Evolutionary conservation across 2,797 vertebrate genomes (phyloP), one percentile per base, ranked within the genome.

Genomic region (Peromyscus attwateri): DNA sequence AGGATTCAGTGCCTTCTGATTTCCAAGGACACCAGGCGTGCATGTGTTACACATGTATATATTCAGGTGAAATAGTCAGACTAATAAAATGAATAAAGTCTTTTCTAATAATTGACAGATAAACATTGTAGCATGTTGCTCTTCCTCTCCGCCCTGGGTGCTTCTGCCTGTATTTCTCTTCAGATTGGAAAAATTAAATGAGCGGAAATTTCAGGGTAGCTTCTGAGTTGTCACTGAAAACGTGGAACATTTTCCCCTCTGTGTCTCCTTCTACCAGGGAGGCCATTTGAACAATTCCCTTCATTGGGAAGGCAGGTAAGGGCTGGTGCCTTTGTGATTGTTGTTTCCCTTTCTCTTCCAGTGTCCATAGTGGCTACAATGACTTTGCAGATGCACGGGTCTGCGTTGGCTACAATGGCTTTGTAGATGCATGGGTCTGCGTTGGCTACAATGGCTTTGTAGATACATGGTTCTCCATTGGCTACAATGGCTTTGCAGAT

Each of bases 221-320:
- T 25, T 2, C 62, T 77, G 43, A 77, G 17, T 79, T 66, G 82
- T 79, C 80, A 34, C 3, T n/a, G 37, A 17, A 82, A 29, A 94
- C 46, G 31, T 62, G 34, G 2, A 29, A 40, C 27, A 5, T 23
- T 93, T 93, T 80, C 21, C 34, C 6, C 2, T 81, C 21, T 29
- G 43, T 13, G 11, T 79, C 66, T 91, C 66, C 43, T 92, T 87
- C n/a, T 82, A n/a, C 29, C 10, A 46, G 3, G 19, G 27, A 93
- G 40, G 73, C 27, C 19, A 1, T 81, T 70, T 64, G 10, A 90
- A 57, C 52, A 76, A 27, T 66, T 70, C 11, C 17, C 17, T 6
- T 0, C 27, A 21, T 7, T 66, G 25, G 31, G 9, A 62, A 34
- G 40, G 46, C 7, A 10, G 13, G 9, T 0, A 16, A 2, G 8